phyloP scores from a whole-genome alignment of 1,140 invertebrate genomes.

The Homalodisca vitripennis region DNA sequence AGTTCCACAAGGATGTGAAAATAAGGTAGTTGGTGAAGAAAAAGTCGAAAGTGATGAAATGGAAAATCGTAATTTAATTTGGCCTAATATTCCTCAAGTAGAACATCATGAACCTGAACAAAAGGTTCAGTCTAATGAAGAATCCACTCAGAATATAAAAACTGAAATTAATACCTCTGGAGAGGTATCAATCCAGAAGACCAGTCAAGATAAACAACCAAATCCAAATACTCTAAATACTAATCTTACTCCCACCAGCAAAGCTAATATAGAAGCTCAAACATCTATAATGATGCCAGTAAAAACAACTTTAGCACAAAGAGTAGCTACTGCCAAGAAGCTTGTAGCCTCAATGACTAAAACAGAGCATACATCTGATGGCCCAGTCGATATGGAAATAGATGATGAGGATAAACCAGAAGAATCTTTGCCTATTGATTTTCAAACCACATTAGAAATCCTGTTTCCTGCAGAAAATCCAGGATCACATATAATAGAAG shows the following conservation, averaged over 20 bases:
- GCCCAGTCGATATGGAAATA: constrained; percentile 53
- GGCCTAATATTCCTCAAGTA: too few relatives aligned
- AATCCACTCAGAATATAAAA: neutral
- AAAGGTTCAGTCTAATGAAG: neutral
- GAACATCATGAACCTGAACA: too few relatives aligned
- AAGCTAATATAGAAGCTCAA: neutral
- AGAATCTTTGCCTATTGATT: constrained; percentile 56
- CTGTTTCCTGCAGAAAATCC: constrained; percentile 58
- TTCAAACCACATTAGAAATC: constrained; percentile 69
- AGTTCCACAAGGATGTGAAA: neutral
- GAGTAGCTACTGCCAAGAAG: constrained; percentile 50
- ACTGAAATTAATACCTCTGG: too few relatives aligned
- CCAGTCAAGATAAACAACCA: too few relatives aligned
- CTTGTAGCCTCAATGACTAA: constrained; percentile 44
- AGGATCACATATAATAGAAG: constrained; percentile 11
- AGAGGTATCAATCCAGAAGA: too few relatives aligned
- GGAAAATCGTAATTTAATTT: too few relatives aligned
- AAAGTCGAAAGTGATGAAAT: neutral
- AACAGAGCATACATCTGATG: constrained; percentile 35
- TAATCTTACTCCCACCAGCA: neutral
- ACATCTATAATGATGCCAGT: neutral
- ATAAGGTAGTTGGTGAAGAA: neutral
- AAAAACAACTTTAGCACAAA: constrained; percentile 47
- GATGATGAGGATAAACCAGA: constrained; percentile 46
- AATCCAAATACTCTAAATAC: too few relatives aligned